Base-by-base conservation (phyloP, 2,888 invertebrate species). In the Eubasilissa splendida region DNA sequence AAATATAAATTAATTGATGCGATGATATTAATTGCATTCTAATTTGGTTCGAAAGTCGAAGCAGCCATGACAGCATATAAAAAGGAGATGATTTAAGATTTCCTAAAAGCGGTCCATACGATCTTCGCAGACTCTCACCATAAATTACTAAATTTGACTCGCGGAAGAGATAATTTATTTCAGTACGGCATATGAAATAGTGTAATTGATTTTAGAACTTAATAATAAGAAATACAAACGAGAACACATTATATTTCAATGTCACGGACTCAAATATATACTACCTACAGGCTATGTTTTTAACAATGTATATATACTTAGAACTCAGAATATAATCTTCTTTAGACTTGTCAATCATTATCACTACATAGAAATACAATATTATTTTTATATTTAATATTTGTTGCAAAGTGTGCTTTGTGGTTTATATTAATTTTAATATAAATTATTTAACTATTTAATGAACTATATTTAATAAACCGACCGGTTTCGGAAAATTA, bases 161-260 rank as follows among this genome's bases (percentile, higher is more conserved):
- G 54, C 5, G 71, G 56, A 54, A 71, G 14, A 71, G 22, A 54
- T 71, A 54, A 71, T 71, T 71, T 71, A 71, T 53, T 53, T 22
- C 54, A 54, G 53, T 54, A 71, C 56, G 71, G 54, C 71, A 71
- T 22, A 53, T 53, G 71, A 54, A 71, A 54, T 10, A 54, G 54
- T 71, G 54, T 71, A 71, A 71, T 71, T 71, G 71, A 71, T 71
- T 71, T 71, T 54, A 71, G 54, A 53, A 71, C 54, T 71, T 71
- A 71, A 71, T 71, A 71, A 71, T 22, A 14, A 10, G 50, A 42
- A 68, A 71, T 54, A 53, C 9, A 14, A 54, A 31, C 10, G 53
- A 71, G 11, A 54, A 33, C n/a, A n/a, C 9, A 12, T 54, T 53
- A 71, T 71, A 71, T 71, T 71, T 54, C 52, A 71, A 71, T n/a